Evolutionary conservation across 2,113 vertebrate genomes (phyloP), one percentile per base, ranked within the genome.

Genomic region (Gambusia affinis): DNA sequence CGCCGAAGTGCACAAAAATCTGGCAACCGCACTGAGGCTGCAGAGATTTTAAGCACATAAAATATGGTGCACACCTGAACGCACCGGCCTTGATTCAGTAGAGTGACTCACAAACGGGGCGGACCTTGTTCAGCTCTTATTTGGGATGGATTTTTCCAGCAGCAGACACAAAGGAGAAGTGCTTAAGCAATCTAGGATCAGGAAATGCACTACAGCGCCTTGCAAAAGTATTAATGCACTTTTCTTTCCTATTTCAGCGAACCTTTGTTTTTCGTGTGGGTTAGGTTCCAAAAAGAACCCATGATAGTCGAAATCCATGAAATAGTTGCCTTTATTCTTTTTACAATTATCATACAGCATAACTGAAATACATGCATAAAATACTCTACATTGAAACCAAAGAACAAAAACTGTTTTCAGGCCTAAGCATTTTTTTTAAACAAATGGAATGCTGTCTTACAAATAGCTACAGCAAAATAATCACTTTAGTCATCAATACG

Each of bases 1-100:
- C 73, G 95, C 95, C 85, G 96, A 95, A 91, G 95, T 95, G 15
- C 95, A 94, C 60, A 95, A 97, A 82, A 96, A 96, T 92, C 95
- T 96, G 85, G 95, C 83, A 44, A 95, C 92, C 96, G 95, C 82
- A 44, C 94, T 94, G 79, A 95, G 94, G 30, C 94, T 95, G 91
- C 95, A 91, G 80, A 94, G 96, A 80, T 88, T 97, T 85, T 95
- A 96, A 90, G 95, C 94, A 72, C 96, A 96, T 24, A 85, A 88
- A 94, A 80, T 93, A 92, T 64, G 91, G 94, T 0, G 92, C 94
- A 88, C 96, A 96, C 79, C 95, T 94, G 73, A 92, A 94, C 51
- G 90, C 93, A 94, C 83, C 94, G 94, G 78, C 94, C 92, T 79
- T 91, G 94, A 2, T 28, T 90, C 60, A 87, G 91, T 12, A 92